Conservation (phyloP, 2,113 vertebrate species). For the Glareola pratincola region DNA sequence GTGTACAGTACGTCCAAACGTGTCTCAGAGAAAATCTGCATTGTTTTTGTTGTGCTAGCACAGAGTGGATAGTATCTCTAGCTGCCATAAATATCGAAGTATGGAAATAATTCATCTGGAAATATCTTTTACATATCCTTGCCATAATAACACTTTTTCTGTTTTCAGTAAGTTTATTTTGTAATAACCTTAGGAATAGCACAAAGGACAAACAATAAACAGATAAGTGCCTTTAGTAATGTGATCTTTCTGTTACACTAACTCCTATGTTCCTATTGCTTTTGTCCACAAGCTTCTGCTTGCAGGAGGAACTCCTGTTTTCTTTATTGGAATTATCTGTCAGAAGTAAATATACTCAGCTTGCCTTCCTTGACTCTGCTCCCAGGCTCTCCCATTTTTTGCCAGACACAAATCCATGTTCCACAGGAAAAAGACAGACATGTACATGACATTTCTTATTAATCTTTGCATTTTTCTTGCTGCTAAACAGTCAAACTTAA, state of each 20-base stretch:
- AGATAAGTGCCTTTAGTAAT: background rate
- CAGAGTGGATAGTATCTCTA: background rate
- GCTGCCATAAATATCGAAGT: background rate
- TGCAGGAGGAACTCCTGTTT: background rate
- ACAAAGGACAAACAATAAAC: background rate
- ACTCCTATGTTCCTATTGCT: background rate
- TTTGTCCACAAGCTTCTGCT: background rate
- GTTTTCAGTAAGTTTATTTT: background rate
- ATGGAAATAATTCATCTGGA: background rate
- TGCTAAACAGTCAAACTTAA: background rate
- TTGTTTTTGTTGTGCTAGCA: background rate
- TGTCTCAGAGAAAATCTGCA: background rate
- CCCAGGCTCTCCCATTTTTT: background rate
- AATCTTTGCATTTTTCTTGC: background rate
- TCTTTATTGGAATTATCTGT: background rate
- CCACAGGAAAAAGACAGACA: background rate
- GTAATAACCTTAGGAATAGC: background rate
- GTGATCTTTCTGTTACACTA: background rate
- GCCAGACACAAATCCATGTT: background rate
- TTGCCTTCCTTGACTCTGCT: background rate
- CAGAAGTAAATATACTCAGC: background rate
- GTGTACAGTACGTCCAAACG: background rate
- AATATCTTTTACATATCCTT: background rate
- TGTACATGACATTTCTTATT: background rate
- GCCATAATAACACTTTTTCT: background rate